Percentiles rank a stretch among this genome's conserved stretches.
phyloP scores from a whole-genome alignment of 35 echinoderm and acorn worm genomes.

The Patiria miniata region DNA sequence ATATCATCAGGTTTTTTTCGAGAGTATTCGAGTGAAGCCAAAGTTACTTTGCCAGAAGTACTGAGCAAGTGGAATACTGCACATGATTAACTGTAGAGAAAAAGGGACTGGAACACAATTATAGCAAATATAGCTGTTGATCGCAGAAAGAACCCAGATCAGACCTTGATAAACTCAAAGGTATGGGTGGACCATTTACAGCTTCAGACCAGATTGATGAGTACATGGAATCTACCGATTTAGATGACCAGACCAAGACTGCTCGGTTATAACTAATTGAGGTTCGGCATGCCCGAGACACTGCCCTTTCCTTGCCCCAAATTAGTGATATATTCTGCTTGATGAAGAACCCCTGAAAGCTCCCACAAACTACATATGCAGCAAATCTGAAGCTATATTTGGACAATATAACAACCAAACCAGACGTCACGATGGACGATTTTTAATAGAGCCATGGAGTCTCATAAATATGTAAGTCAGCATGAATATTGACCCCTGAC shows the following conservation, averaged over 20 bases:
- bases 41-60: slow-evolving; percentile 14
- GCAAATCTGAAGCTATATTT: neutral
- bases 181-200: slow-evolving; percentile 27
- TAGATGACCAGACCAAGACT: slow-evolving; percentile 19
- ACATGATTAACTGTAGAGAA: slow-evolving; percentile 3
- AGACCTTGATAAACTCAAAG: neutral
- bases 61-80: slow-evolving; percentile 4
- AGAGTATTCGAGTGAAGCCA: neutral
- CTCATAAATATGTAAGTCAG: no score
- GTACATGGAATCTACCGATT: neutral
- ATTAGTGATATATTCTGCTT: slow-evolving; percentile 28
- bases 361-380: slow-evolving; percentile 13
- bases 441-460: neutral
- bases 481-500: no score
- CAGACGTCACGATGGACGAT: slow-evolving; percentile 21
- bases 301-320: slow-evolving; percentile 26
- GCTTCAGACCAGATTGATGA: neutral
- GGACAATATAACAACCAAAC: slow-evolving; percentile 5
- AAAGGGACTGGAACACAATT: neutral
- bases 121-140: slow-evolving; percentile 24
- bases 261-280: slow-evolving; percentile 26
- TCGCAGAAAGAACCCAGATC: no score
- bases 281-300: slow-evolving; percentile 36
- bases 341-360: slow-evolving; percentile 10
- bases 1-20: neutral